Percentiles rank a stretch among this genome's conserved stretches.
phyloP scores from a whole-genome alignment of 2,888 invertebrate species.

The Drosophila eohydei region DNA sequence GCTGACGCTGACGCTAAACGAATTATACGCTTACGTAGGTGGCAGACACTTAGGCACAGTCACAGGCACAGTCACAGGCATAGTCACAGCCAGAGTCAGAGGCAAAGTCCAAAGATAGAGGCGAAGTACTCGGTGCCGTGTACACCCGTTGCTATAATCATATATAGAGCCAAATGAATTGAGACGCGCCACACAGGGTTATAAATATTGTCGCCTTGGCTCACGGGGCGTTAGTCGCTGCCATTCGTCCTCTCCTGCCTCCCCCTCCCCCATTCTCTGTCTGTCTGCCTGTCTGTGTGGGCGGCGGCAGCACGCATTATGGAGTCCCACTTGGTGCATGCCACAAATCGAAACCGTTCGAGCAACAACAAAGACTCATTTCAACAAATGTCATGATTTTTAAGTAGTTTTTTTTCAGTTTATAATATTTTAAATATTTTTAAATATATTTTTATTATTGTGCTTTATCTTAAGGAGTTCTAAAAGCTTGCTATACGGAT shows the following conservation, averaged over 20 bases:
- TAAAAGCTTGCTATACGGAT: too few species aligned
- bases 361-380: constrained; percentile 1
- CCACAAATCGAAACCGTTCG: constrained; percentile 44
- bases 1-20: constrained; percentile 75
- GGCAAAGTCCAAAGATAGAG: constrained; percentile 25
- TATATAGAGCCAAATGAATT: constrained; percentile 71
- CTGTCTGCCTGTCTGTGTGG: constrained; percentile 48
- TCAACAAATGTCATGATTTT: too few species aligned
- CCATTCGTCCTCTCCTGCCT: constrained; percentile 20
- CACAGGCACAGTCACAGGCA: background rate
- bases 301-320: constrained; percentile 51
- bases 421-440: background rate
- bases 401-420: background rate
- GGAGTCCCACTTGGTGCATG: constrained; percentile 38
- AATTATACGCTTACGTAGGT: constrained; percentile 81
- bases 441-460: background rate
- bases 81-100: constrained; percentile 23
- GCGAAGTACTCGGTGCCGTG: constrained; percentile 6
- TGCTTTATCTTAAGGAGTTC: background rate
- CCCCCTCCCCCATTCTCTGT: too few species aligned
- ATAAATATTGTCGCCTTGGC: constrained; percentile 74
- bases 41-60: constrained; percentile 72
- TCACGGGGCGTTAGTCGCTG: constrained; percentile 48
- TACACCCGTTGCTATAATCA: constrained; percentile 39
- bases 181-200: constrained; percentile 77